These are phyloP conservation scores for Aphodius granarius DNA, from an alignment of 2,888 invertebrate species.

Conservation along the genomic window DNA sequence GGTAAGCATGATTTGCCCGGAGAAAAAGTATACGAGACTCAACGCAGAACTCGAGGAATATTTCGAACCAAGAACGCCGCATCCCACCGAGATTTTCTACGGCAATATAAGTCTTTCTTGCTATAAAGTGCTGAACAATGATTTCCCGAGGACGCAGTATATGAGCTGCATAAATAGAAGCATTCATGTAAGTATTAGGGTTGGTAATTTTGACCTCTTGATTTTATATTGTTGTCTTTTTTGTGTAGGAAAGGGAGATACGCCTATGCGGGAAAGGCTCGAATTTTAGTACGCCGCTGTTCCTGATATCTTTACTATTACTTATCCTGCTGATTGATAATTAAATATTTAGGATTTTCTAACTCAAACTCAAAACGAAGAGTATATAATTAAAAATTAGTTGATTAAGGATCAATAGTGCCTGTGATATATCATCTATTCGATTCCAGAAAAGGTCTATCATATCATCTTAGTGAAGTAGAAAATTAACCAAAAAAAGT, in stretches of 20 bases:
- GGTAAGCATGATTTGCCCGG: constrained; percentile 66
- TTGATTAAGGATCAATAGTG: neutral
- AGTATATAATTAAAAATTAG: neutral
- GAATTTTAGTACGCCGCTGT: neutral
- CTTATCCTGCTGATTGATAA: neutral
- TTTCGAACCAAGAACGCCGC: constrained; percentile 35
- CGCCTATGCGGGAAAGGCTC: constrained; percentile 34
- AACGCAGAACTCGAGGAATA: constrained; percentile 26
- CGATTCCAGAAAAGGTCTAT: neutral
- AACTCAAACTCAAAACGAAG: neutral
- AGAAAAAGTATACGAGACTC: constrained; percentile 34
- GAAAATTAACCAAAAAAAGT: too few species aligned
- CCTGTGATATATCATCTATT: neutral
- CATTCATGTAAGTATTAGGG: constrained; percentile 64
- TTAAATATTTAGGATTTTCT: neutral
- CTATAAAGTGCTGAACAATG: constrained; percentile 51
- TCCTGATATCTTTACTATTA: neutral
- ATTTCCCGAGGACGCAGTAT: constrained; percentile 68
- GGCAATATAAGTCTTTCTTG: constrained; percentile 54
- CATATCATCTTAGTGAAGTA: neutral
- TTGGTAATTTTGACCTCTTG: neutral
- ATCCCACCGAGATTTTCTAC: constrained; percentile 47
- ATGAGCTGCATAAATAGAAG: constrained; percentile 76
- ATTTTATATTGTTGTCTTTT: constrained; percentile 4
- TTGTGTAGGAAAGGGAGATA: constrained; percentile 35